Conservation (phyloP, 1,140 invertebrate species). For the Papilio aristodemus region DNA sequence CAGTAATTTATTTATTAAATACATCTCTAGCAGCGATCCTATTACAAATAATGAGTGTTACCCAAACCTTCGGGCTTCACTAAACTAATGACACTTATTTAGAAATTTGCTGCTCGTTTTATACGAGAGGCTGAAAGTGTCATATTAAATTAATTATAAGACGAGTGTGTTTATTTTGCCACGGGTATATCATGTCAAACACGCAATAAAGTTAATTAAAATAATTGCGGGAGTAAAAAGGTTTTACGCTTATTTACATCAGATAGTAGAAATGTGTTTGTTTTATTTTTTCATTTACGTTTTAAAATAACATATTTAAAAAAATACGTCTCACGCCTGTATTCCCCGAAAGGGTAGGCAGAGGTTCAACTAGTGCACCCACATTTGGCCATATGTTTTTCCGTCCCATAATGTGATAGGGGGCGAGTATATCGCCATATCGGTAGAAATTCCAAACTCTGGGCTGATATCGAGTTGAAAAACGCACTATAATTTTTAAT, state of each 20-base stretch:
- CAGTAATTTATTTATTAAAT: background rate
- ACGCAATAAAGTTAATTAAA: conserved; percentile 16
- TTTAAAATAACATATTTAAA: no score
- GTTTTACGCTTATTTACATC: background rate
- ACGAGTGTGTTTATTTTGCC: conserved; percentile 28
- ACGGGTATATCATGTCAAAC: conserved; percentile 9
- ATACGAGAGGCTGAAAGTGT: conserved; percentile 37
- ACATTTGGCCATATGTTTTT: no score
- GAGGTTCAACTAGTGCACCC: no score
- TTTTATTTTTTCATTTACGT: background rate
- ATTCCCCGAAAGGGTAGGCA: no score
- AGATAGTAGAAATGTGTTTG: background rate
- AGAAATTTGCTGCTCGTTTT: conserved; percentile 25
- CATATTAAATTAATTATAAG: conserved; percentile 36
- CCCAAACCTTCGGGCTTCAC: background rate
- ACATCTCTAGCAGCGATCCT: background rate
- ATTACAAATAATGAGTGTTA: background rate
- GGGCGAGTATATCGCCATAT: no score
- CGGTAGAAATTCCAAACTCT: no score
- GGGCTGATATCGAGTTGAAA: no score
- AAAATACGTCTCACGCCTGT: no score
- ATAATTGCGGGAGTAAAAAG: conserved; percentile 37
- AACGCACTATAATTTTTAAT: no score
- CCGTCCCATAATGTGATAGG: no score
- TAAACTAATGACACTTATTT: conserved; percentile 20